Conservation (phyloP, 2,888 invertebrate species). For the Polyommatus icarus region DNA sequence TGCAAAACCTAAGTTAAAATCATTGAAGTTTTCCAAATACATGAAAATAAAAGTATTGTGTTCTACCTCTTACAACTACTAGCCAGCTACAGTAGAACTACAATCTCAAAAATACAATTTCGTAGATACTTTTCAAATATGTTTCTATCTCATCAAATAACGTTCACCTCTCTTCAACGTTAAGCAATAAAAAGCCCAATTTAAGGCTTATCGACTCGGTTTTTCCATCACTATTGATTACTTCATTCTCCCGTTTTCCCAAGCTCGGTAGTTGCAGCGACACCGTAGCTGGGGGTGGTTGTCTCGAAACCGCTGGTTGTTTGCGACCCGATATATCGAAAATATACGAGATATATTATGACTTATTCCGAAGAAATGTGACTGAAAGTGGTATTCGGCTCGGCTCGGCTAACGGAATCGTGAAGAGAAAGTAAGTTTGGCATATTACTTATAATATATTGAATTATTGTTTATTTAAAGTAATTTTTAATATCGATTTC, state of each 20-base stretch:
- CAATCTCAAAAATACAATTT: no score
- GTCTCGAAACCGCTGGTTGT: conserved; percentile 37
- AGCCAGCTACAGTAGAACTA: no score
- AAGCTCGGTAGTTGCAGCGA: conserved; percentile 54
- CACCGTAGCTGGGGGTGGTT: conserved; percentile 46
- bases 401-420: conserved; percentile 42
- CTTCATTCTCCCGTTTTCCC: conserved; percentile 62
- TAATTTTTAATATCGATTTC: neutral
- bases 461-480: neutral
- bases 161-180: neutral
- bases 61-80: neutral
- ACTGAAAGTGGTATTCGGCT: conserved; percentile 42
- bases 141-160: no score
- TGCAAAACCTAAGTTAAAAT: neutral
- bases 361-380: conserved; percentile 48
- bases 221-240: conserved; percentile 52
- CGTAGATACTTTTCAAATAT: no score
- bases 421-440: conserved; percentile 46
- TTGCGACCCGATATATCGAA: conserved; percentile 28
- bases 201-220: conserved; percentile 20
- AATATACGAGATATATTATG: conserved; percentile 6
- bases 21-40: neutral
- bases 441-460: neutral
- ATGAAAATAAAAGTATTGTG: neutral
- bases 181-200: conserved; percentile 9